Percentiles rank a stretch among this genome's conserved stretches.
phyloP scores from a whole-genome alignment of 2,797 vertebrate species.

The Astyanax mexicanus region DNA sequence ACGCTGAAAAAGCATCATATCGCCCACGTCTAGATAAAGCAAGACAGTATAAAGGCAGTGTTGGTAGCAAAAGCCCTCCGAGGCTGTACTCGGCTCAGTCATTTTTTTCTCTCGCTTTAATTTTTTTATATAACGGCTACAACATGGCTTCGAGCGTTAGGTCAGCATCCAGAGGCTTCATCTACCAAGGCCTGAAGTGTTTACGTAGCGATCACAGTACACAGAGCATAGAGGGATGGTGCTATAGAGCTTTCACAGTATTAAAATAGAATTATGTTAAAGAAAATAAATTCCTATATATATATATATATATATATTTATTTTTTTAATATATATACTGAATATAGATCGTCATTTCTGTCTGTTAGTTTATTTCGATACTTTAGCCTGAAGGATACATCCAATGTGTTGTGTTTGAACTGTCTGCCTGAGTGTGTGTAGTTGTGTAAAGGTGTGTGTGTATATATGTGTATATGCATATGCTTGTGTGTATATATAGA shows the following conservation, averaged over 20 bases:
- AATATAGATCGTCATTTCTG: slow-evolving; percentile 58
- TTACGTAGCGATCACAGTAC: slow-evolving; percentile 66
- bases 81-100: neutral
- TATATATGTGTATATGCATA: slow-evolving; percentile 4
- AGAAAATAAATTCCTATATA: slow-evolving; percentile 73
- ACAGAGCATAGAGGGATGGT: slow-evolving; percentile 59
- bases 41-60: slow-evolving; percentile 21
- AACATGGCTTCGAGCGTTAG: neutral
- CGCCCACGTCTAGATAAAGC: neutral
- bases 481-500: too few relatives aligned
- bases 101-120: neutral
- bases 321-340: slow-evolving; percentile 45
- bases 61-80: slow-evolving; percentile 36
- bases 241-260: slow-evolving; percentile 66
- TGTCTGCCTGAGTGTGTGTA: slow-evolving; percentile 73
- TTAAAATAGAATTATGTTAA: slow-evolving; percentile 77
- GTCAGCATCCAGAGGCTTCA: neutral
- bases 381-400: slow-evolving; percentile 56
- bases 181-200: slow-evolving; percentile 27
- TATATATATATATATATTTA: slow-evolving; percentile 57
- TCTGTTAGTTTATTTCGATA: slow-evolving; percentile 47
- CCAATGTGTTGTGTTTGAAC: slow-evolving; percentile 59
- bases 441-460: slow-evolving; percentile 31
- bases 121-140: neutral
- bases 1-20: neutral